Percentiles rank a stretch among this genome's conserved stretches.
Conservation (phyloP, 2,797 vertebrate genomes). For the Cheirogaleus major region DNA sequence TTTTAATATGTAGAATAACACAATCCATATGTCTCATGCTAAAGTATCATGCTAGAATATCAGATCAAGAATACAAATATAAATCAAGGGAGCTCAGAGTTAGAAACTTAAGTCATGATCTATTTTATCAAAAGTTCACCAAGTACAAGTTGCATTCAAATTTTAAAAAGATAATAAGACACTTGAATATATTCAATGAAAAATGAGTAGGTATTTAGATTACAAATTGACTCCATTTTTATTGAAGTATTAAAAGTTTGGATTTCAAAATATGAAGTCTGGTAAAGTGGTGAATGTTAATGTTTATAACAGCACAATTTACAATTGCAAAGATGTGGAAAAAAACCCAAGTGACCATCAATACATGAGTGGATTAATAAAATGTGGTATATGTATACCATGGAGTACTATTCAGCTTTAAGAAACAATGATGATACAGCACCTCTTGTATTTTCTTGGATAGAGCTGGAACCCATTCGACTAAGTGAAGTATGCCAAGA, state of each 20-base stretch:
- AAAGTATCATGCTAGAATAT: not conserved
- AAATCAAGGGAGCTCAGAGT: not conserved
- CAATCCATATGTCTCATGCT: not conserved
- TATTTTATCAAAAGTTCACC: not conserved
- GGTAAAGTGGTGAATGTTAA: not conserved
- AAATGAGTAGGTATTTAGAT: not conserved
- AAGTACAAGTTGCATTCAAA: not conserved
- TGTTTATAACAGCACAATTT: too few relatives aligned
- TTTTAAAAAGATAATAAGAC: not conserved
- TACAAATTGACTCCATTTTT: conserved; percentile 5
- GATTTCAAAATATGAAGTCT: not conserved
- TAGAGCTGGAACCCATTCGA: too few relatives aligned
- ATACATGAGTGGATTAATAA: too few relatives aligned
- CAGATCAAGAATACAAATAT: not conserved
- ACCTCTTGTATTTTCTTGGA: too few relatives aligned
- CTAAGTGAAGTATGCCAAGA: too few relatives aligned
- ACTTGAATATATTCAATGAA: not conserved
- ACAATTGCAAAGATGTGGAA: too few relatives aligned
- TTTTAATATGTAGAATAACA: not conserved
- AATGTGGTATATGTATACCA: too few relatives aligned
- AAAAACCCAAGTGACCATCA: too few relatives aligned
- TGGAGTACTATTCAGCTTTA: too few relatives aligned
- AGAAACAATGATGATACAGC: too few relatives aligned
- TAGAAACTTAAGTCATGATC: not conserved
- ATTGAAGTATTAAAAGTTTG: not conserved